phyloP scores from a whole-genome alignment of 2,113 vertebrate species.

The Athene noctua region DNA sequence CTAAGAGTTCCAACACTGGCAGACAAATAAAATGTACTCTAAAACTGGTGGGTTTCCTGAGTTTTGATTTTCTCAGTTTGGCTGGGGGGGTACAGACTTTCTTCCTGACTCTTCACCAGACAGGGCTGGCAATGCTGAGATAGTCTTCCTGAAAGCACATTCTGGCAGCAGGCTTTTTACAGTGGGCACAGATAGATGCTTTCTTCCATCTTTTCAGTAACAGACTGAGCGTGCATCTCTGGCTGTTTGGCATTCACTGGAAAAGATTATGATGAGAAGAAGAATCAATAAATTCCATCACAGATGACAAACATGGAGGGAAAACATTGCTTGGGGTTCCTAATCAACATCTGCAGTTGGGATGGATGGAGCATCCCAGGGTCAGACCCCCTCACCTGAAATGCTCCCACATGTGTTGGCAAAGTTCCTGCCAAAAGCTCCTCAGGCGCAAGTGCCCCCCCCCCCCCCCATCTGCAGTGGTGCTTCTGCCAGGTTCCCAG shows the following conservation, averaged over 20 bases:
- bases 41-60: background rate
- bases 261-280: background rate
- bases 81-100: background rate
- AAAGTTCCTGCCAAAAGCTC: background rate
- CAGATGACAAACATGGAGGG: background rate
- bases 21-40: background rate
- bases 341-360: slow-evolving; percentile 32
- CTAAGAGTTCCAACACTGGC: background rate
- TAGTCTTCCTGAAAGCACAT: background rate
- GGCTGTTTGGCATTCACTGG: slow-evolving; percentile 32
- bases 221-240: background rate
- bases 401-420: slow-evolving; percentile 1
- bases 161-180: slow-evolving; percentile 35
- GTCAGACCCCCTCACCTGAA: slow-evolving; percentile 24
- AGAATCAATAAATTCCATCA: slow-evolving; percentile 64
- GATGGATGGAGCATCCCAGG: background rate
- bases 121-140: background rate
- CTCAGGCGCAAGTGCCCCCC: background rate
- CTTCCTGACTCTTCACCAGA: background rate
- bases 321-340: slow-evolving; percentile 48
- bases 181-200: slow-evolving; percentile 10
- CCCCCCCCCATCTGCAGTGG: background rate
- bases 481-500: background rate
- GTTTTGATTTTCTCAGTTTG: background rate
- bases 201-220: slow-evolving; percentile 44